Base-by-base conservation (phyloP, 2,113 vertebrate species). In the Crocuta crocuta region DNA sequence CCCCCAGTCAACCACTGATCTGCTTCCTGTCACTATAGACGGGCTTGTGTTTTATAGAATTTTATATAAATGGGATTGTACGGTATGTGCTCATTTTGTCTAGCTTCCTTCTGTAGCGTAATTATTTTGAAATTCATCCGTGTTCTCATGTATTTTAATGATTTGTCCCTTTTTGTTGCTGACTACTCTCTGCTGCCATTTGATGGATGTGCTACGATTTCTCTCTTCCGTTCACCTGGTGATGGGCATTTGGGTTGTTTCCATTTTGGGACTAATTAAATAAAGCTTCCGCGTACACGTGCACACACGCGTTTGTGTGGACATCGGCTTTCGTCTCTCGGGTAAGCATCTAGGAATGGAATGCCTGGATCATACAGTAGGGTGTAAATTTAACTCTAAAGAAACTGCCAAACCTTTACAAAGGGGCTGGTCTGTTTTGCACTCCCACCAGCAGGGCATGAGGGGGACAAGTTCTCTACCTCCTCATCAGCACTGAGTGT, bases 141-240 rank as follows among this genome's bases (percentile, higher is more conserved):
- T 0, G 0, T 2, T 17, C 16, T 33, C 13, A 0, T 4, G 23
- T 50, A 2, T 7, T 11, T 35, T 4, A 21, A 43, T 19, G 43
- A 28, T n/a, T 15, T 65, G 28, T n/a, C 21, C 21, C 24, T 83
- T 90, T 55, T 16, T 28, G 55, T 8, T 55, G 45, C 86, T 4
- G 21, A 65, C 26, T 24, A 31, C 10, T 5, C 4, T 53, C 17
- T 53, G 48, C 4, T n/a, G 76, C 55, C 31, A 13, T 5, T 11
- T 26, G 2, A 0, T 2, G 43, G 53, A 2, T 1, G 4, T 3
- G 23, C 58, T 33, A 21, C 19, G 3, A 33, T 13, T 1, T 15
- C 23, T 33, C 33, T 13, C 2, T 21, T 15, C 74, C 43, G 13
- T 28, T 53, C 33, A 13, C 9, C 86, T 65, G 26, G 4, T 10